phyloP scores from a whole-genome alignment of 2,797 vertebrate species.

The Oryzias sinensis region DNA sequence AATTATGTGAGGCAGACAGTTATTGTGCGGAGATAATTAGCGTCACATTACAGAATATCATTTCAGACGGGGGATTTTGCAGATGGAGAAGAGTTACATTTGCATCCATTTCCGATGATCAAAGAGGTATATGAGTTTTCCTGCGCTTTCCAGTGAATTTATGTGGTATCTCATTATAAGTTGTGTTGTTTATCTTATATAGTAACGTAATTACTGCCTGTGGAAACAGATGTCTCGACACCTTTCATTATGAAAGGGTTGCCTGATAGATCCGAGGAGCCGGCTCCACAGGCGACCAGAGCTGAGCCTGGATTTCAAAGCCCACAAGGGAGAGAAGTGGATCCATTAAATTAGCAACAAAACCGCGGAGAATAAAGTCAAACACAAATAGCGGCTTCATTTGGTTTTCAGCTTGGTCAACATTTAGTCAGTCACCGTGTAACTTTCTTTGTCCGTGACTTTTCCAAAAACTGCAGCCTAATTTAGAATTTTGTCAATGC shows the following conservation, averaged over 20 bases:
- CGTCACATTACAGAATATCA: slow-evolving; percentile 22
- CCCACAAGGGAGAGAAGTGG: slow-evolving; percentile 4
- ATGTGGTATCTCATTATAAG: slow-evolving; percentile 62
- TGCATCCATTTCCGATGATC: slow-evolving; percentile 55
- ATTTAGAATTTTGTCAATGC: slow-evolving; percentile 24
- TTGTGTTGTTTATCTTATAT: slow-evolving; percentile 68
- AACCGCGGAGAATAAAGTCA: slow-evolving; percentile 33
- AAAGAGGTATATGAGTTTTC: slow-evolving; percentile 46
- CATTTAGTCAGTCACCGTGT: slow-evolving; percentile 18
- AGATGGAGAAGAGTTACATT: slow-evolving; percentile 45
- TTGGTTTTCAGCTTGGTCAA: slow-evolving; percentile 46
- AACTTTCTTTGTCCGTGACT: slow-evolving; percentile 20
- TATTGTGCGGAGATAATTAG: slow-evolving; percentile 52
- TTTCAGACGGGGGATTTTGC: slow-evolving; percentile 25
- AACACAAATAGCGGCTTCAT: slow-evolving; percentile 41
- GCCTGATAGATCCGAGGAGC: slow-evolving; percentile 51
- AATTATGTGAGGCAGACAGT: slow-evolving; percentile 19
- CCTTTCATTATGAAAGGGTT: slow-evolving; percentile 63
- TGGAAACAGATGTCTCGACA: slow-evolving; percentile 72
- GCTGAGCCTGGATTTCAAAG: slow-evolving; percentile 44
- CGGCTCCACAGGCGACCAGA: slow-evolving; percentile 50
- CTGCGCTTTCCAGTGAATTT: slow-evolving; percentile 33
- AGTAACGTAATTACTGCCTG: slow-evolving; percentile 72
- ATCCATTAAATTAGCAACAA: slow-evolving; percentile 46
- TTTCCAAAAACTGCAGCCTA: slow-evolving; percentile 18